Evolutionary conservation across 1,140 invertebrate genomes (phyloP).

Genomic region (Pseudobourletiella spinata): DNA sequence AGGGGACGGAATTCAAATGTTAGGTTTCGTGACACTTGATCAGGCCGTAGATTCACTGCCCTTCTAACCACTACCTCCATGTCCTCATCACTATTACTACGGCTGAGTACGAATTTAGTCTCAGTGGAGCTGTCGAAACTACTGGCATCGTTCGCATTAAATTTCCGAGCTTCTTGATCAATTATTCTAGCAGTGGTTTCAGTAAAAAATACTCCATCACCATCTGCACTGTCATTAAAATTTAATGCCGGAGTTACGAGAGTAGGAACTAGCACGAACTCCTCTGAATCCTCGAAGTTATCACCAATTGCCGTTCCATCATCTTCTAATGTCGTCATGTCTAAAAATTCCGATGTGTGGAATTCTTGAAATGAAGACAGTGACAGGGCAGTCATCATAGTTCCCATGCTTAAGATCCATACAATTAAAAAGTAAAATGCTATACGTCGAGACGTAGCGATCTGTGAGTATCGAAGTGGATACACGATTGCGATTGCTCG

Average conservation of each 20-base stretch:
- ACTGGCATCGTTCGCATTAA: not conserved
- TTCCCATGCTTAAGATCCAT: constrained; percentile 25
- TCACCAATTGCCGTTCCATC: not conserved
- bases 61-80: not conserved
- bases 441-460: constrained; percentile 27
- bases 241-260: not conserved
- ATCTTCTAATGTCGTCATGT: no score
- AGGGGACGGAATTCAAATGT: constrained; percentile 22
- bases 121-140: not conserved
- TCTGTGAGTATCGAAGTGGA: constrained; percentile 33
- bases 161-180: not conserved
- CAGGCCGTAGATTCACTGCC: not conserved
- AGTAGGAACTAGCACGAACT: not conserved
- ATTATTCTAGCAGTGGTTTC: not conserved
- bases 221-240: not conserved
- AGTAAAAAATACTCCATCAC: not conserved
- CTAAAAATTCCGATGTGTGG: not conserved
- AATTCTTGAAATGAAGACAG: constrained; percentile 9
- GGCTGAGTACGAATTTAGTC: no score
- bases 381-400: constrained; percentile 25
- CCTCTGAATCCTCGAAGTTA: not conserved
- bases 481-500: constrained; percentile 33
- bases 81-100: not conserved
- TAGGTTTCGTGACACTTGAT: not conserved
- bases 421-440: constrained; percentile 25